phyloP scores from a whole-genome alignment of 2,888 invertebrate species.

The Eupithecia pulchellata region DNA sequence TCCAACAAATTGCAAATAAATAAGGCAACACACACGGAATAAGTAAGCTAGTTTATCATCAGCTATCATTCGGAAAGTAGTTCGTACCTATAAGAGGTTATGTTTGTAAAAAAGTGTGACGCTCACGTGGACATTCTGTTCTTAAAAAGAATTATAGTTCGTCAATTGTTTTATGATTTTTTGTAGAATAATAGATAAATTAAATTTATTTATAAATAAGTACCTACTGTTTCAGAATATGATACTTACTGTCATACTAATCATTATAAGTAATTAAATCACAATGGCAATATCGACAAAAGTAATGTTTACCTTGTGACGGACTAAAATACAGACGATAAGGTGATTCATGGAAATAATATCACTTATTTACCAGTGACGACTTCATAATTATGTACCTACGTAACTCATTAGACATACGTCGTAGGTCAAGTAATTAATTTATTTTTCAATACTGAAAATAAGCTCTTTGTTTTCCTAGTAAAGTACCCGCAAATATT shows the following conservation, averaged over 20 bases:
- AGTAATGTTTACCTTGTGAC: neutral
- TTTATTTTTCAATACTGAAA: neutral
- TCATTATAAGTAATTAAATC: no score
- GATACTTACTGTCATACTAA: no score
- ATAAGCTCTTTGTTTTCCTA: neutral
- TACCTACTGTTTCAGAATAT: no score
- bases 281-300: neutral
- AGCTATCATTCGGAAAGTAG: no score
- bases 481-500: neutral
- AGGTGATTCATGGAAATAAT: neutral
- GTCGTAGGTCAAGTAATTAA: neutral
- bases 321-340: neutral
- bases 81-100: no score
- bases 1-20: conserved; percentile 84
- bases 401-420: neutral
- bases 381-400: neutral
- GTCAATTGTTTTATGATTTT: neutral
- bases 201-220: no score
- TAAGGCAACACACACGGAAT: conserved; percentile 74
- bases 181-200: neutral
- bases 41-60: conserved; percentile 67
- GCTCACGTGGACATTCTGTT: neutral
- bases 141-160: no score
- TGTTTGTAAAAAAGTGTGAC: no score
- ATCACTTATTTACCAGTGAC: neutral